phyloP scores from a whole-genome alignment of 2,888 invertebrate genomes.

The Cynaeus angustus region DNA sequence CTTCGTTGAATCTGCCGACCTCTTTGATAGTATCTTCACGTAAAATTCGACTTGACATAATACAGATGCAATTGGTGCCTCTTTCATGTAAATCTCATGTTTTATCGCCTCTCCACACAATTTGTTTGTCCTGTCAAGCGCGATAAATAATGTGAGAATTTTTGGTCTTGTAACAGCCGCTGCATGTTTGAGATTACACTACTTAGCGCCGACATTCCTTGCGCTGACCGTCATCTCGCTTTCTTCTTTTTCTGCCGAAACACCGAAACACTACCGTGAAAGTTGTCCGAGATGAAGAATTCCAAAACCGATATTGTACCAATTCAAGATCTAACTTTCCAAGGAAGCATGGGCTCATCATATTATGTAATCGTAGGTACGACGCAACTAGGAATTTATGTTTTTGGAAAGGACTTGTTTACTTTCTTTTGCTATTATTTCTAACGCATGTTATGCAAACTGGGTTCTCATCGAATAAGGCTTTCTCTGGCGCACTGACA shows the following conservation, averaged over 20 bases:
- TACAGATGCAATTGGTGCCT: conserved; percentile 2
- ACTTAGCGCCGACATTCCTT: conserved; percentile 15
- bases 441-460: conserved; percentile 12
- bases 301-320: not conserved
- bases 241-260: conserved; percentile 1
- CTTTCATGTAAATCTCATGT: conserved; percentile 1
- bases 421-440: conserved; percentile 25
- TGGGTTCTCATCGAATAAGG: not conserved
- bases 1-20: too few relatives aligned
- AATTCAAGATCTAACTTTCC: not conserved
- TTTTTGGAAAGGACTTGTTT: conserved; percentile 18
- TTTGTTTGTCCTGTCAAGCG: conserved; percentile 27
- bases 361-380: not conserved
- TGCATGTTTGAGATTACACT: conserved; percentile 25
- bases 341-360: not conserved
- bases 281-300: not conserved
- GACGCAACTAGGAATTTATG: conserved; percentile 3
- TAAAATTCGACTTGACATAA: not conserved
- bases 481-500: conserved; percentile 7
- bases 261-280: not conserved
- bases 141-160: conserved; percentile 36
- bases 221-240: not conserved
- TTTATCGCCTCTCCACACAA: conserved; percentile 14
- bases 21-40: not conserved
- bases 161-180: conserved; percentile 21